phyloP scores from a whole-genome alignment of 2,113 vertebrate species.

The Rattus norvegicus region DNA sequence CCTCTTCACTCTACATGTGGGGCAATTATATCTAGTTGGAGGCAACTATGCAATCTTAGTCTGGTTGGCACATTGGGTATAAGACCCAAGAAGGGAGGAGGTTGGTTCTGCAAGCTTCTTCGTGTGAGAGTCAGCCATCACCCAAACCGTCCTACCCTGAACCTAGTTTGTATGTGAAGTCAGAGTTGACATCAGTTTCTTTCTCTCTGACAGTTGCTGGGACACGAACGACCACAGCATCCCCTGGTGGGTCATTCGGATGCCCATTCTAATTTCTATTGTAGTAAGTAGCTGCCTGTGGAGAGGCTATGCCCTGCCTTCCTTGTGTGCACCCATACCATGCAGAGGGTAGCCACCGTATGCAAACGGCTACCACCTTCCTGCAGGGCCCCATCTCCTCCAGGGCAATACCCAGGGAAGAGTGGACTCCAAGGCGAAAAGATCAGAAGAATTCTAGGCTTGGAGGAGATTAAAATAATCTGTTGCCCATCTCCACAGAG shows the following conservation, averaged over 20 bases:
- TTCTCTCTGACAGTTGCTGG: conserved; percentile 86
- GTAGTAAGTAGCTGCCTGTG: conserved; percentile 85
- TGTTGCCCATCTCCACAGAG: rapidly evolving
- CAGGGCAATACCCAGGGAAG: not conserved
- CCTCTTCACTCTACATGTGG: rapidly evolving
- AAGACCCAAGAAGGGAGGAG: not conserved
- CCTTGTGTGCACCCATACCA: not conserved
- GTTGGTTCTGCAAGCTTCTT: not conserved
- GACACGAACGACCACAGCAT: conserved; percentile 87
- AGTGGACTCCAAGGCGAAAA: not conserved
- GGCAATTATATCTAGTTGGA: not conserved
- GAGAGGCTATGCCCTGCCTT: conserved; percentile 35
- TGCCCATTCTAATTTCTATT: conserved; percentile 89
- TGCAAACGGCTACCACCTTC: not conserved
- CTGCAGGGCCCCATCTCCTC: not conserved
- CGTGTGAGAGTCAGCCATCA: not conserved
- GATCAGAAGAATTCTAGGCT: conserved; percentile 8
- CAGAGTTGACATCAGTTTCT: conserved; percentile 28
- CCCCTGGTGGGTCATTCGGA: conserved; percentile 90
- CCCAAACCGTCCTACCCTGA: not conserved
- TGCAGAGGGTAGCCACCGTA: not conserved
- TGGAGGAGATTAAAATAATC: not conserved
- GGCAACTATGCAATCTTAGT: not conserved
- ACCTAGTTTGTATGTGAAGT: conserved; percentile 13
- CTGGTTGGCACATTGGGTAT: not conserved